Evolutionary conservation across 2,797 vertebrate species (phyloP).

Genomic region (Discoglossus pictus): DNA sequence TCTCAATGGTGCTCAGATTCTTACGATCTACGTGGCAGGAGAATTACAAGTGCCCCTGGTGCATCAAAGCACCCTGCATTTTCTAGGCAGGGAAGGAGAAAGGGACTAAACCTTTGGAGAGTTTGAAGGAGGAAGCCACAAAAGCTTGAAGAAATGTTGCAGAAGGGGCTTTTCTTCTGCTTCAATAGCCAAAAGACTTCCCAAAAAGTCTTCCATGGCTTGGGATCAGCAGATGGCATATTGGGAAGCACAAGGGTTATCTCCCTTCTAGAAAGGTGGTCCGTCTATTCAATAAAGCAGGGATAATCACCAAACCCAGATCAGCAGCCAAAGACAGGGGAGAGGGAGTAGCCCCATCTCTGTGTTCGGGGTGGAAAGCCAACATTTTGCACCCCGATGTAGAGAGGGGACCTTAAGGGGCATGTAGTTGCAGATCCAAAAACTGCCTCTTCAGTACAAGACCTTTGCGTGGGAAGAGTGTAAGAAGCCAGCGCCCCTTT

Average conservation of each 20-base stretch:
- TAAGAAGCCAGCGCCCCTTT: slow-evolving; percentile 49
- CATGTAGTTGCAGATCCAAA: slow-evolving; percentile 47
- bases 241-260: slow-evolving; percentile 56
- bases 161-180: slow-evolving; percentile 41
- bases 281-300: slow-evolving; percentile 54
- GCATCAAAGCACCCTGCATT: slow-evolving; percentile 24
- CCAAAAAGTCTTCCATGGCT: slow-evolving; percentile 46
- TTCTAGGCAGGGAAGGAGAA: slow-evolving; percentile 15
- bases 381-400: slow-evolving; percentile 39
- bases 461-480: slow-evolving; percentile 49
- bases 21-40: slow-evolving; percentile 5
- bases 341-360: slow-evolving; percentile 33
- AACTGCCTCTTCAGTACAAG: slow-evolving; percentile 53
- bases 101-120: slow-evolving; percentile 17
- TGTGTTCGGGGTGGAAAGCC: slow-evolving; percentile 38
- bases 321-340: slow-evolving; percentile 32
- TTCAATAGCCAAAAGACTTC: slow-evolving; percentile 41
- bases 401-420: slow-evolving; percentile 34
- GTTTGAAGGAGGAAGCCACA: slow-evolving; percentile 27
- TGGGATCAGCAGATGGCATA: slow-evolving; percentile 62
- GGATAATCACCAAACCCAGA: slow-evolving; percentile 26
- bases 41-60: slow-evolving; percentile 6
- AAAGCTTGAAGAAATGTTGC: slow-evolving; percentile 37
- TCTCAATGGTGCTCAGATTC: slow-evolving; percentile 8
- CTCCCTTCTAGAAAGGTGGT: slow-evolving; percentile 64